A percentile compares a stretch with the other conserved stretches of the same genome.
Evolutionary conservation across 2,888 invertebrate genomes (phyloP).

Genomic region (Cyaniris semiargus): DNA sequence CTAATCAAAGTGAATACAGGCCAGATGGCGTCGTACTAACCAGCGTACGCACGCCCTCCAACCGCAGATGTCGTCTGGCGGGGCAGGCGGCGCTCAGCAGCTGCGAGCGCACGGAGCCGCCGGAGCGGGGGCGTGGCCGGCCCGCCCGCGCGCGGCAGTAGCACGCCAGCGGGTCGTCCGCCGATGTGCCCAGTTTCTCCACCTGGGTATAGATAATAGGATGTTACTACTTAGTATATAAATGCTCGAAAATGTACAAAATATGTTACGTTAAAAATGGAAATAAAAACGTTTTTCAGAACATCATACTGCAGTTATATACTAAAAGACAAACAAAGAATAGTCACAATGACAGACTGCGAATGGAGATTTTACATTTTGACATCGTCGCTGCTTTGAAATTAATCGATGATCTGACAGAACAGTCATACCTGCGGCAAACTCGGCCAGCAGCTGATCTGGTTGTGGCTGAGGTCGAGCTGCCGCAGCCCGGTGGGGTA

Average conservation of each 20-base stretch:
- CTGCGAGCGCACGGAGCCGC: constrained; percentile 85
- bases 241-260: too few species aligned
- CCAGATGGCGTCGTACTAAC: constrained; percentile 50
- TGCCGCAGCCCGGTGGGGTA: constrained; percentile 95
- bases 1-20: too few species aligned
- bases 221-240: too few species aligned
- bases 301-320: too few species aligned
- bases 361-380: too few species aligned
- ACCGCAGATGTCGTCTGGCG: constrained; percentile 90
- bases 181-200: constrained; percentile 82
- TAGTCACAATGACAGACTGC: too few species aligned
- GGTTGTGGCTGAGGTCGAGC: constrained; percentile 95
- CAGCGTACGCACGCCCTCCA: constrained; percentile 90
- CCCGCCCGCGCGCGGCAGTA: constrained; percentile 71
- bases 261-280: too few species aligned
- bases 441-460: constrained; percentile 94
- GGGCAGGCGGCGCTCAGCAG: constrained; percentile 90
- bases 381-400: too few species aligned
- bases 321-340: too few species aligned
- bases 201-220: constrained; percentile 54
- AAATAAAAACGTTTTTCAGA: too few species aligned
- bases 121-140: constrained; percentile 64
- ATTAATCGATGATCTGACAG: neutral
- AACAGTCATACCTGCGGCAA: constrained; percentile 83
- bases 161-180: constrained; percentile 85